Evolutionary conservation across 1,140 invertebrate genomes (phyloP).

Genomic region (Orchesella cincta): DNA sequence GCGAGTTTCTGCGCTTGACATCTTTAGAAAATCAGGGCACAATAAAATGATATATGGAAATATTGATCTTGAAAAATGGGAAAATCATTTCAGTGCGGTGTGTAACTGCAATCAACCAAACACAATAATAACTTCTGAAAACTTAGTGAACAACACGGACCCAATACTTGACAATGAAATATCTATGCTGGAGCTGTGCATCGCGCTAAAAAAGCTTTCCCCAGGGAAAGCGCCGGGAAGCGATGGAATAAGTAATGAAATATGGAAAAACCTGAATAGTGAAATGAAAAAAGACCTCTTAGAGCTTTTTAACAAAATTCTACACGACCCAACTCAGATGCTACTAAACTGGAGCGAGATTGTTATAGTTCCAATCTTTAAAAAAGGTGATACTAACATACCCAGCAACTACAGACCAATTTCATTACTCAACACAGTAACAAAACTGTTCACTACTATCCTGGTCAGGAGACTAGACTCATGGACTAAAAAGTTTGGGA

Average conservation of each 20-base stretch:
- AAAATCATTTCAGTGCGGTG: background rate
- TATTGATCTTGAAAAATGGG: background rate
- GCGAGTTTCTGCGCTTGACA: background rate
- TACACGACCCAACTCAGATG: background rate
- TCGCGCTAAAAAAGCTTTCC: slow-evolving; percentile 40
- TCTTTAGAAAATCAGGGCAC: background rate
- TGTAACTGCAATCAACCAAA: background rate
- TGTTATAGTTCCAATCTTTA: slow-evolving; percentile 32
- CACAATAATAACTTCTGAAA: background rate
- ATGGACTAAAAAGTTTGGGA: slow-evolving; percentile 30
- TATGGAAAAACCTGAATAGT: slow-evolving; percentile 36
- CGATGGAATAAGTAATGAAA: slow-evolving; percentile 47
- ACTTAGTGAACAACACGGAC: background rate
- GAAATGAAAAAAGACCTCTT: background rate
- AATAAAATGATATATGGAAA: background rate
- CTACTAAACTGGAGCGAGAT: slow-evolving; percentile 17
- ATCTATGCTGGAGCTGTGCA: background rate
- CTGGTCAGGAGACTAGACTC: background rate
- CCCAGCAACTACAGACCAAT: slow-evolving; percentile 38
- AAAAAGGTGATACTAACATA: slow-evolving; percentile 28
- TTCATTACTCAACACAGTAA: slow-evolving; percentile 27
- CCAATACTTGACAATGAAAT: slow-evolving; percentile 1
- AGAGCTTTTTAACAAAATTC: slow-evolving; percentile 6
- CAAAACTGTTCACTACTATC: slow-evolving; percentile 36
- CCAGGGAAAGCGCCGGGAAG: slow-evolving; percentile 45